These are phyloP conservation scores for Fragum sueziense DNA, from an alignment of 2,888 invertebrate genomes.

Conservation along the genomic window DNA sequence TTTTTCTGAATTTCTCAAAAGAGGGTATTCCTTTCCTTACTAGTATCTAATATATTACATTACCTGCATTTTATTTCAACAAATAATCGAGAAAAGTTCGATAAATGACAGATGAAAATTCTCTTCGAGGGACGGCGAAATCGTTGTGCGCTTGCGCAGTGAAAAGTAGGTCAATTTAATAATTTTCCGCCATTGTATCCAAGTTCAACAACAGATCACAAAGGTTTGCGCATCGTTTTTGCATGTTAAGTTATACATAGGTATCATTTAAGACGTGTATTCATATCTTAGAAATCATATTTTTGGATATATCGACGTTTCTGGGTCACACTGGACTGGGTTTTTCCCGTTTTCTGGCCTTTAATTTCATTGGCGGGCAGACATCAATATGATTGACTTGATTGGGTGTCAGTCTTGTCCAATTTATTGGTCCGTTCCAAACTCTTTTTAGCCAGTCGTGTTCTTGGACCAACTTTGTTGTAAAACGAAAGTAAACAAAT, in stretches of 20 bases:
- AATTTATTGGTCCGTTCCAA: slow-evolving; percentile 76
- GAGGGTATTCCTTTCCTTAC: too few relatives aligned
- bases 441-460: slow-evolving; percentile 59
- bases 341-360: slow-evolving; percentile 40
- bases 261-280: too few relatives aligned
- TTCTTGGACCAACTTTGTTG: slow-evolving; percentile 30
- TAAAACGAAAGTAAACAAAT: slow-evolving; percentile 44
- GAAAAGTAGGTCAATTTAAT: slow-evolving; percentile 25
- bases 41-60: too few relatives aligned
- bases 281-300: too few relatives aligned
- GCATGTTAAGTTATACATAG: neutral
- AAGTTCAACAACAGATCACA: neutral
- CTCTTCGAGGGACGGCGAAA: too few relatives aligned
- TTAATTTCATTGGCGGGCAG: slow-evolving; percentile 79
- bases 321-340: neutral
- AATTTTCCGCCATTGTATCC: slow-evolving; percentile 48
- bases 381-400: slow-evolving; percentile 67
- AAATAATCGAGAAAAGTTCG: too few relatives aligned
- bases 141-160: slow-evolving; percentile 27
- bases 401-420: slow-evolving; percentile 77
- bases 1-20: too few relatives aligned
- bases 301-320: neutral
- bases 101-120: too few relatives aligned
- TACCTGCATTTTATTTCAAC: too few relatives aligned
- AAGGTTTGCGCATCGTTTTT: neutral